Base-by-base conservation (phyloP, 2,888 invertebrate species). In the Folsomia candida region DNA sequence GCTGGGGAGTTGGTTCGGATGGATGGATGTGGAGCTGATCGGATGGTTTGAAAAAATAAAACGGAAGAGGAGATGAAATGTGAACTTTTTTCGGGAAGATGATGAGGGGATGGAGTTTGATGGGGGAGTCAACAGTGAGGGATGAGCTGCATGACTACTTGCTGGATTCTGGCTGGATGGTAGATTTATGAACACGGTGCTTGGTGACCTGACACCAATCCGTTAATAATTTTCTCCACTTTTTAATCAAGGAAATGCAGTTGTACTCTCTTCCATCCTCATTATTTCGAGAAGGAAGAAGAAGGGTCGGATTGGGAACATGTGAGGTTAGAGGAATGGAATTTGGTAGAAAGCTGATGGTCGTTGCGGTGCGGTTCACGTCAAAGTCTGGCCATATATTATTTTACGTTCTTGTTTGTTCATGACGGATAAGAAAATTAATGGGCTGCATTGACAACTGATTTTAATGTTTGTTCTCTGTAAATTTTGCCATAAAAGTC, bases 171-270 rank as follows among this genome's bases (percentile, higher is more conserved):
- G 37, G 14, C 37, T 37, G 18, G 22, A 54, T 22, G 54, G 4
- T 61, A 29, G 61, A 61, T 61, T 61, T 26, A 61, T 61, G 61
- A n/a, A 14, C 18, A 28, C 28, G 29, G 27, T 24, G n/a, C 54
- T 54, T n/a, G n/a, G 18, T 54, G 54, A 54, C 18, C 54, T 54
- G 28, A 61, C 61, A 61, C 61, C 61, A 61, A 61, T 61, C 28
- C 61, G 29, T 61, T 61, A 61, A 61, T 18, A 61, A 26, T 22
- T 28, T 61, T 28, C 28, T 61, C 6, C 54, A 54, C 22, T 18
- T 54, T 54, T 54, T 54, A 37, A 37, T 37, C 37, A 37, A 37
- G 37, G 37, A 37, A 37, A 37, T 37, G 37, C 37, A 14, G 4
- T 14, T 37, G 6, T 37, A 4, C 37, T 37, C 14, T 37, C 14